Conservation (phyloP, 2,888 invertebrate genomes). For the Pachydiplax longipennis region DNA sequence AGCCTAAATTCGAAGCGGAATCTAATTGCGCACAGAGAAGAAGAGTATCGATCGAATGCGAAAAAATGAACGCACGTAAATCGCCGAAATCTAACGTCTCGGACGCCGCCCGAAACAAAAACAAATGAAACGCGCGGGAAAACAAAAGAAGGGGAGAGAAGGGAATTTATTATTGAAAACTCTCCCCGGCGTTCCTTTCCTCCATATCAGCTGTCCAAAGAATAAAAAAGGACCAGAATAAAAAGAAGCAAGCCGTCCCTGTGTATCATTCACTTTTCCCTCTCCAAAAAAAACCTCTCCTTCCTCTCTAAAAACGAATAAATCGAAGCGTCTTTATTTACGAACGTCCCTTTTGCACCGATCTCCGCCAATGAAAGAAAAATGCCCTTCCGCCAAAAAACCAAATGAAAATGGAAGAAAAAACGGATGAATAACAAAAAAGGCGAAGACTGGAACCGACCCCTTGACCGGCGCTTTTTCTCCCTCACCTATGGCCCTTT, state of each 20-base stretch:
- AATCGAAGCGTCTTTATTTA: slow-evolving; percentile 40
- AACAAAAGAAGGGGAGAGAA: not conserved
- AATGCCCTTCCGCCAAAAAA: slow-evolving; percentile 1
- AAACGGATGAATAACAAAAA: not conserved
- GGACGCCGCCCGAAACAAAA: slow-evolving; percentile 42
- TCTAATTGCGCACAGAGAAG: too few relatives aligned
- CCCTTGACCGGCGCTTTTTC: not conserved
- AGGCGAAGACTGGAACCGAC: not conserved
- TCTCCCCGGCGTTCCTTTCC: not conserved
- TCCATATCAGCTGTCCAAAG: not conserved
- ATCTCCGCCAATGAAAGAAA: slow-evolving; percentile 36
- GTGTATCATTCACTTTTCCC: slow-evolving; percentile 30
- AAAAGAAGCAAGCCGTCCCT: slow-evolving; percentile 10
- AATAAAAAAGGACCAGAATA: not conserved
- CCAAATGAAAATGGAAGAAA: not conserved
- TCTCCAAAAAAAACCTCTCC: too few relatives aligned
- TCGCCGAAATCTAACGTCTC: slow-evolving; percentile 27
- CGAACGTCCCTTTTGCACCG: slow-evolving; percentile 26
- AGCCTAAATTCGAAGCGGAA: too few relatives aligned
- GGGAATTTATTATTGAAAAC: slow-evolving; percentile 40
- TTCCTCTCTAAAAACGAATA: slow-evolving; percentile 20
- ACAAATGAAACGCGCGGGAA: slow-evolving; percentile 35
- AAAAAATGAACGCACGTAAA: slow-evolving; percentile 11
- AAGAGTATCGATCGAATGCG: not conserved
- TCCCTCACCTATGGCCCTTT: not conserved